phyloP scores from a whole-genome alignment of 1,140 invertebrate genomes.

The Nixonia krombeini region DNA sequence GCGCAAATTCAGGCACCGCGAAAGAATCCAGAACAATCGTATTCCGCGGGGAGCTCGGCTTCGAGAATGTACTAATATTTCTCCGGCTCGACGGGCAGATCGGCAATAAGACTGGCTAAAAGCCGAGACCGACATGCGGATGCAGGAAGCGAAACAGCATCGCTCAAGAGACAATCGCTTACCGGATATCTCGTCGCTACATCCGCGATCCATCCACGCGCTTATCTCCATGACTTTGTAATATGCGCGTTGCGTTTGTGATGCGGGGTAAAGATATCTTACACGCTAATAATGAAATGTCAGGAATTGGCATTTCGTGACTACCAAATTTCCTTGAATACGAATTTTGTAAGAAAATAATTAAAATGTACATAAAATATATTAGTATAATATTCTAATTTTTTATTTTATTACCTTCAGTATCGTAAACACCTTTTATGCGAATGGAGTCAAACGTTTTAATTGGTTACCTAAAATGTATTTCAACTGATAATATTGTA shows the following conservation, averaged over 20 bases:
- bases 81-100: neutral
- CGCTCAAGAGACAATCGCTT: neutral
- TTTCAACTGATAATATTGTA: no score
- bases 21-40: conserved; percentile 48
- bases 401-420: no score
- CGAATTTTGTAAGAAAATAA: no score
- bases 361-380: no score
- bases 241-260: conserved; percentile 1
- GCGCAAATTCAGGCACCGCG: conserved; percentile 38
- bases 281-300: no score
- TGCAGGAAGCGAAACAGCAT: conserved; percentile 11
- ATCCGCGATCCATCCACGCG: neutral
- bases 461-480: no score
- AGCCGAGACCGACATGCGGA: conserved; percentile 8
- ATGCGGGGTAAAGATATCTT: no score
- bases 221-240: conserved; percentile 10
- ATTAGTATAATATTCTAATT: no score
- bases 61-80: conserved; percentile 22
- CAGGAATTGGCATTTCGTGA: no score
- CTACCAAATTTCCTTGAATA: no score
- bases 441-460: no score
- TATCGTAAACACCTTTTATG: no score
- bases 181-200: neutral
- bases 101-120: conserved; percentile 18
- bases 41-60: conserved; percentile 28